phyloP scores from a whole-genome alignment of 2,113 vertebrate genomes.

The Aegypius monachus region DNA sequence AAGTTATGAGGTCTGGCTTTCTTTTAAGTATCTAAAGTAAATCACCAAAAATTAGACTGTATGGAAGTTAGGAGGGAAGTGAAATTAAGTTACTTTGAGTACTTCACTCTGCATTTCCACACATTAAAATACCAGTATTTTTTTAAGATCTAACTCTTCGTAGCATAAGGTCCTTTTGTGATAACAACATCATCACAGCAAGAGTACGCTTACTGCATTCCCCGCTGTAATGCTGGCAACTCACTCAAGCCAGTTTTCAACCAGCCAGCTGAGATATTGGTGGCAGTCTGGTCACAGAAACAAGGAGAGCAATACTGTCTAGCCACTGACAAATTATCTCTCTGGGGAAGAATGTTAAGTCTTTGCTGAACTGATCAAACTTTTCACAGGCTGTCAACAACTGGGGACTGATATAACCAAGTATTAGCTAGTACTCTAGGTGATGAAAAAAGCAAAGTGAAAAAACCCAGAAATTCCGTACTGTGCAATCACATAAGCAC shows the following conservation, averaged over 20 bases:
- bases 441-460: neutral
- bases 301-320: neutral
- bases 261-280: neutral
- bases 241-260: neutral
- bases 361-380: neutral
- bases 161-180: neutral
- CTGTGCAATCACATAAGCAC: neutral
- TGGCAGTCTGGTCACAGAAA: neutral
- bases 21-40: neutral
- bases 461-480: neutral
- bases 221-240: neutral
- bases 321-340: neutral
- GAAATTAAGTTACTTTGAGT: neutral
- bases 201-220: neutral
- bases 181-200: neutral
- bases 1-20: neutral
- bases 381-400: neutral
- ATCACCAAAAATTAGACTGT: neutral
- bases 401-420: neutral
- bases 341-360: neutral
- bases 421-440: neutral
- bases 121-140: neutral
- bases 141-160: neutral
- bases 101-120: neutral
- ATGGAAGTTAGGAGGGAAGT: neutral